Percentiles rank a stretch among this genome's conserved stretches.
Conservation (phyloP, 1,140 invertebrate species). For the Charaxes varanes region DNA sequence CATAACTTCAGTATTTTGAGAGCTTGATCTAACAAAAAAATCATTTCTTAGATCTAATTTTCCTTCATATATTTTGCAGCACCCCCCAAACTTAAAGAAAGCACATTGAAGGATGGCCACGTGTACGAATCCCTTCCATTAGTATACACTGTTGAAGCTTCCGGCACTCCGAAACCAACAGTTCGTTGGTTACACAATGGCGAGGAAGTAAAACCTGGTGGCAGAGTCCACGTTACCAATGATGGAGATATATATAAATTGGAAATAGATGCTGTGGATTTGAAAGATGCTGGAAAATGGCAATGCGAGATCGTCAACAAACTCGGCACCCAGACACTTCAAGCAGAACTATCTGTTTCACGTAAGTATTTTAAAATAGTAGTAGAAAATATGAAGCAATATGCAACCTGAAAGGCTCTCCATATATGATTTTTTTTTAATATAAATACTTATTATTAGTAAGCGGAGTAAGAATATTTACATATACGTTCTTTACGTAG, state of each 20-base stretch:
- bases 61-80: slow-evolving; percentile 79
- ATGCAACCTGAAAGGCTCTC: no score
- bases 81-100: slow-evolving; percentile 81
- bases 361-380: slow-evolving; percentile 71
- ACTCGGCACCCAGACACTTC: slow-evolving; percentile 81
- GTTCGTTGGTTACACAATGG: slow-evolving; percentile 87
- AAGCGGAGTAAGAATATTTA: neutral
- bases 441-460: neutral
- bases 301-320: slow-evolving; percentile 84
- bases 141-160: slow-evolving; percentile 82
- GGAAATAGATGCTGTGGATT: slow-evolving; percentile 79
- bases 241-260: slow-evolving; percentile 84
- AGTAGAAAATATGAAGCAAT: no score
- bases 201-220: slow-evolving; percentile 76
- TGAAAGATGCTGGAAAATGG: slow-evolving; percentile 86
- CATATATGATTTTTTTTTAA: no score
- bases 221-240: slow-evolving; percentile 78
- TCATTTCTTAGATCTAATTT: no score
- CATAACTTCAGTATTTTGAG: no score
- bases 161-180: slow-evolving; percentile 83
- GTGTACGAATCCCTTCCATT: slow-evolving; percentile 85
- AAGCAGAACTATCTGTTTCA: slow-evolving; percentile 81
- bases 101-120: slow-evolving; percentile 82
- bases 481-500: slow-evolving; percentile 1
- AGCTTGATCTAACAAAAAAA: no score